Percentiles rank a stretch among this genome's conserved stretches.
phyloP scores from a whole-genome alignment of 2,888 invertebrate genomes.

The Arctia plantaginis region DNA sequence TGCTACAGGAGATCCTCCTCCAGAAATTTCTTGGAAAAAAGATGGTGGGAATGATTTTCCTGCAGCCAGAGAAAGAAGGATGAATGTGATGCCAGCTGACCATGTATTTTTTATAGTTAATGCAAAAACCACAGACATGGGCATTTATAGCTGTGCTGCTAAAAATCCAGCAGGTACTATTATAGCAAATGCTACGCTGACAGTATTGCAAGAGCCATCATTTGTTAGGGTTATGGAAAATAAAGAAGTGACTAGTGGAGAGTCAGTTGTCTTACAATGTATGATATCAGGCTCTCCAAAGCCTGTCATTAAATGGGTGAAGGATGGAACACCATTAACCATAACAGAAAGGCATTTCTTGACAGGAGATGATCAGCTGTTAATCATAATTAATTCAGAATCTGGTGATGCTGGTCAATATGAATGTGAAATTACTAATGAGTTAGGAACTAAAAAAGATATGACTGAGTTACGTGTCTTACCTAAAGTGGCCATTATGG shows the following conservation, averaged over 20 bases:
- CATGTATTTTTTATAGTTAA: conserved; percentile 97
- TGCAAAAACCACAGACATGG: conserved; percentile 95
- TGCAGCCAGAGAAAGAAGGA: conserved; percentile 96
- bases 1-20: conserved; percentile 94
- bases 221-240: conserved; percentile 95
- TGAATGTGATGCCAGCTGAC: conserved; percentile 97
- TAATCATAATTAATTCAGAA: conserved; percentile 94
- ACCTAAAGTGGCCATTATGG: conserved; percentile 86
- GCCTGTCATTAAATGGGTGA: conserved; percentile 93
- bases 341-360: conserved; percentile 94
- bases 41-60: conserved; percentile 98
- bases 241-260: conserved; percentile 93
- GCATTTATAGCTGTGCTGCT: conserved; percentile 97
- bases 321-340: conserved; percentile 91
- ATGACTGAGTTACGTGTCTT: conserved; percentile 90
- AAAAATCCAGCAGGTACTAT: conserved; percentile 95
- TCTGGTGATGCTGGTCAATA: conserved; percentile 93
- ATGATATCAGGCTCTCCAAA: conserved; percentile 94
- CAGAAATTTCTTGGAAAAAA: conserved; percentile 96
- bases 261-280: conserved; percentile 95
- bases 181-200: conserved; percentile 94
- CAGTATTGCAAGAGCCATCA: conserved; percentile 94
- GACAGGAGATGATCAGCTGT: conserved; percentile 94
- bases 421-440: conserved; percentile 96
- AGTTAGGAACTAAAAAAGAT: conserved; percentile 91